A percentile compares a stretch with the other conserved stretches of the same genome.
Conservation (phyloP, 2,888 invertebrate genomes). For the Apodemia zela region DNA sequence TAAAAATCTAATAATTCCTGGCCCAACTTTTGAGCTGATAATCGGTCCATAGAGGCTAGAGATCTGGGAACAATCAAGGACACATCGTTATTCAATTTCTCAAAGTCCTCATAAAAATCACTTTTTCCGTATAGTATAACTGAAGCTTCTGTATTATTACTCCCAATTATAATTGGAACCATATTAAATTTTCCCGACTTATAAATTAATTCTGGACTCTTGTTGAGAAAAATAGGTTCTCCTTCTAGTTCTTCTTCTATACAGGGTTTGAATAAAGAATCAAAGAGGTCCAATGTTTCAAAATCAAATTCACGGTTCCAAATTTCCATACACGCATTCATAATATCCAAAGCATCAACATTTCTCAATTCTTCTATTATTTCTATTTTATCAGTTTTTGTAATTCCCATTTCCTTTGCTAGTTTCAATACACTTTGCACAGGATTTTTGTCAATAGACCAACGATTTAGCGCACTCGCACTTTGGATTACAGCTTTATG, state of each 20-base stretch:
- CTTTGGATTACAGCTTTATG: conserved; percentile 72
- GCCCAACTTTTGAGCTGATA: conserved; percentile 49
- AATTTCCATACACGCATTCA: conserved; percentile 41
- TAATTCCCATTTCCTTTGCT: conserved; percentile 52
- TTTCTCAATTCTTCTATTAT: conserved; percentile 55
- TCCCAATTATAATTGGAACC: conserved; percentile 68
- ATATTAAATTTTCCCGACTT: conserved; percentile 65
- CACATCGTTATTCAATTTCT: conserved; percentile 55
- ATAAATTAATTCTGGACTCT: conserved; percentile 34
- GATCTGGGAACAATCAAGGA: conserved; percentile 55
- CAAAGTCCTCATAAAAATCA: conserved; percentile 52
- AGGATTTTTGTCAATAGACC: conserved; percentile 38
- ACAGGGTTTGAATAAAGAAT: conserved; percentile 61
- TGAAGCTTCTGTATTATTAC: conserved; percentile 59
- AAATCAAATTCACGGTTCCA: conserved; percentile 22
- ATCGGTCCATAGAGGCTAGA: conserved; percentile 41
- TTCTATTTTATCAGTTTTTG: conserved; percentile 46
- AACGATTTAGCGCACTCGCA: conserved; percentile 63
- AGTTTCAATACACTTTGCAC: conserved; percentile 46
- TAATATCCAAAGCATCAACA: conserved; percentile 46
- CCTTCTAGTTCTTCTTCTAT: conserved; percentile 69
- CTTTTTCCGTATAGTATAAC: conserved; percentile 45
- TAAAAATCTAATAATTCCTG: conserved; percentile 60
- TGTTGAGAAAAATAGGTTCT: conserved; percentile 60
- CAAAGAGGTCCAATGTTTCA: conserved; percentile 43